These are phyloP conservation scores for Bufo gargarizans DNA, from an alignment of 2,113 vertebrate species.

Conservation along the genomic window DNA sequence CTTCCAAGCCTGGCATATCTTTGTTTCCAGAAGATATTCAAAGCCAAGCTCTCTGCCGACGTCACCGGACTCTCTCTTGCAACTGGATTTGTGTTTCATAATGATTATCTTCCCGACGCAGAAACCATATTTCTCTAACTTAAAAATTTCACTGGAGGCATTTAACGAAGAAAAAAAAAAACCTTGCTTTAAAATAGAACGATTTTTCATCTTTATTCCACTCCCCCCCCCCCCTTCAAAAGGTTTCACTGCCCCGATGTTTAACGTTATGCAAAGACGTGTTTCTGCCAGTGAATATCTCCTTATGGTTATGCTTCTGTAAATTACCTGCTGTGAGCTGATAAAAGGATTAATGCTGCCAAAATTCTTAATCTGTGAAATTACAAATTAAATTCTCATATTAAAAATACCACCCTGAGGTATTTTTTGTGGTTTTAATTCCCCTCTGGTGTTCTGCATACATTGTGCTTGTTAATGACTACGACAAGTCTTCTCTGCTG, in stretches of 20 bases:
- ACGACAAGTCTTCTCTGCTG: slow-evolving; percentile 78
- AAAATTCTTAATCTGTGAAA: slow-evolving; percentile 93
- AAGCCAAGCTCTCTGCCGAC: slow-evolving; percentile 68
- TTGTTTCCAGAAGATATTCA: slow-evolving; percentile 74
- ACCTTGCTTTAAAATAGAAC: slow-evolving; percentile 83
- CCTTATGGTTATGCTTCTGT: slow-evolving; percentile 85
- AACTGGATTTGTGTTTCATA: slow-evolving; percentile 75
- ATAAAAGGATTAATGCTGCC: slow-evolving; percentile 97
- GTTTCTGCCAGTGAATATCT: slow-evolving; percentile 85
- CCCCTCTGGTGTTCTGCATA: slow-evolving; percentile 87
- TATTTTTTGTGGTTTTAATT: slow-evolving; percentile 89
- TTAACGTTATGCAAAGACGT: slow-evolving; percentile 82
- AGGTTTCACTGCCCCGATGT: slow-evolving; percentile 81
- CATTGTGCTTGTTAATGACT: slow-evolving; percentile 83
- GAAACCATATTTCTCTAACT: slow-evolving; percentile 78
- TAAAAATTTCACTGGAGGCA: slow-evolving; percentile 78
- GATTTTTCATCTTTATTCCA: slow-evolving; percentile 85
- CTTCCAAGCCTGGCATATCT: slow-evolving; percentile 65
- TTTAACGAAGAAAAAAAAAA: slow-evolving; percentile 72
- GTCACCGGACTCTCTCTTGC: slow-evolving; percentile 63
- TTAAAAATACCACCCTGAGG: slow-evolving; percentile 90
- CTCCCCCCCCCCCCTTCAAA: slow-evolving; percentile 83
- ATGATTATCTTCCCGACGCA: slow-evolving; percentile 82
- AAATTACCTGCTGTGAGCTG: slow-evolving; percentile 95
- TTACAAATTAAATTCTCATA: slow-evolving; percentile 93